A percentile compares a stretch with the other conserved stretches of the same genome.
phyloP scores from a whole-genome alignment of 2,797 vertebrate genomes.

The Pogonophryne albipinna region DNA sequence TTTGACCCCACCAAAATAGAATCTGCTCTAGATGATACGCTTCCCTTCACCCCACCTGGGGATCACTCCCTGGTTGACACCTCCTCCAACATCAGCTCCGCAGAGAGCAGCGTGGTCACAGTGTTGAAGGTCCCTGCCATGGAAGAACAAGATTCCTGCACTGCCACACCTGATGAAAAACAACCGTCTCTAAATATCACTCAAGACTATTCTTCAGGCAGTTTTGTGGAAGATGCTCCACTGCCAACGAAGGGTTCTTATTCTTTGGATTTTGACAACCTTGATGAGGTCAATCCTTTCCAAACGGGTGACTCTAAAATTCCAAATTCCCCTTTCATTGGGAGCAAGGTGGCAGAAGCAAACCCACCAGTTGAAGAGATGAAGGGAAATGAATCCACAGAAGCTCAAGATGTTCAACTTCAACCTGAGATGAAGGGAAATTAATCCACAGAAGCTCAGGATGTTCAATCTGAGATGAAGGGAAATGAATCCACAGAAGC shows the following conservation, averaged over 20 bases:
- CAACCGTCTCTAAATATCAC: not conserved
- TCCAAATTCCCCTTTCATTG: conserved; percentile 70
- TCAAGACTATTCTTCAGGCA: conserved; percentile 23
- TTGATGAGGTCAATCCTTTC: conserved; percentile 78
- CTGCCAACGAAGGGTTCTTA: conserved; percentile 63
- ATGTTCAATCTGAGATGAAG: conserved; percentile 12
- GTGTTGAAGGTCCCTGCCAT: conserved; percentile 39
- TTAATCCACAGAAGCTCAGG: conserved; percentile 12
- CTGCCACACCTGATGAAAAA: conserved; percentile 50
- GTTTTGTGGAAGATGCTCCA: conserved; percentile 68
- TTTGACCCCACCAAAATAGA: conserved; percentile 46
- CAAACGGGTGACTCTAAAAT: conserved; percentile 74
- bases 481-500: conserved; percentile 13
- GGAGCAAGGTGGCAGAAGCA: conserved; percentile 28
- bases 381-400: conserved; percentile 8
- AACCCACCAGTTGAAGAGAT: conserved; percentile 46
- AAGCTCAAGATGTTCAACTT: conserved; percentile 11
- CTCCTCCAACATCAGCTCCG: conserved; percentile 69
- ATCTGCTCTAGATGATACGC: conserved; percentile 77
- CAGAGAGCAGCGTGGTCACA: conserved; percentile 81
- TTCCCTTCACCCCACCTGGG: conserved; percentile 75
- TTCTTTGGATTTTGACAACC: conserved; percentile 75
- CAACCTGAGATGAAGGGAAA: conserved; percentile 26
- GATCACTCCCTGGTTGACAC: conserved; percentile 80
- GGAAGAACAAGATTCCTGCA: conserved; percentile 23